phyloP scores from a whole-genome alignment of 2,797 vertebrate species.

The Diglossa cyanea region DNA sequence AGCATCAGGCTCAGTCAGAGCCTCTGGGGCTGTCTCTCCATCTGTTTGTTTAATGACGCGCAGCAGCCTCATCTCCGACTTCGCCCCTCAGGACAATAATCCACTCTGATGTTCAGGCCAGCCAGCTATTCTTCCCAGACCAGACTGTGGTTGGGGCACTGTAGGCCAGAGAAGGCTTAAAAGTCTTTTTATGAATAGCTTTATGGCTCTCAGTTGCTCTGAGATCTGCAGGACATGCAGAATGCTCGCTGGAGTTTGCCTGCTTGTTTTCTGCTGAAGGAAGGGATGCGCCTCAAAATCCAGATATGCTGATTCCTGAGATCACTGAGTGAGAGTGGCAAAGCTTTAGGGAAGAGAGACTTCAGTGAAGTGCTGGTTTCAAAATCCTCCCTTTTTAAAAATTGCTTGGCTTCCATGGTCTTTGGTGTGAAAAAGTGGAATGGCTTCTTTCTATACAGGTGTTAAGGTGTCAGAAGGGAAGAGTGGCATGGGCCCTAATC shows the following conservation, averaged over 20 bases:
- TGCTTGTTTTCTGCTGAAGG: background rate
- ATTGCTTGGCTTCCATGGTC: background rate
- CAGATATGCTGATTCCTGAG: background rate
- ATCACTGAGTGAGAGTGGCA: background rate
- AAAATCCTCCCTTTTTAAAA: background rate
- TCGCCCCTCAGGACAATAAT: slow-evolving; percentile 29
- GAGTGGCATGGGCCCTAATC: background rate
- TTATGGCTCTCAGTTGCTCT: background rate
- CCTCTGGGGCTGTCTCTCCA: slow-evolving; percentile 42
- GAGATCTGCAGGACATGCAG: background rate
- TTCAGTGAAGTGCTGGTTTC: background rate
- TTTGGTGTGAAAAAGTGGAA: background rate
- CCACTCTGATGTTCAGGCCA: slow-evolving; percentile 28
- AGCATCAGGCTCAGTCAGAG: background rate
- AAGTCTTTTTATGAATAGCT: background rate
- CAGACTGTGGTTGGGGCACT: background rate
- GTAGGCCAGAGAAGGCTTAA: background rate
- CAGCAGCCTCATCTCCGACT: slow-evolving; percentile 25
- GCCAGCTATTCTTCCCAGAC: background rate
- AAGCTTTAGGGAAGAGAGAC: background rate
- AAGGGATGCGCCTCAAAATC: background rate
- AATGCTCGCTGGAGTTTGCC: background rate
- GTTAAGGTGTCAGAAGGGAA: background rate
- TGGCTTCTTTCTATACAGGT: background rate
- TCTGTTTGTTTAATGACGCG: slow-evolving; percentile 56